Evolutionary conservation across 2,797 vertebrate species (phyloP).

Genomic region (Sebastolobus altivelis): DNA sequence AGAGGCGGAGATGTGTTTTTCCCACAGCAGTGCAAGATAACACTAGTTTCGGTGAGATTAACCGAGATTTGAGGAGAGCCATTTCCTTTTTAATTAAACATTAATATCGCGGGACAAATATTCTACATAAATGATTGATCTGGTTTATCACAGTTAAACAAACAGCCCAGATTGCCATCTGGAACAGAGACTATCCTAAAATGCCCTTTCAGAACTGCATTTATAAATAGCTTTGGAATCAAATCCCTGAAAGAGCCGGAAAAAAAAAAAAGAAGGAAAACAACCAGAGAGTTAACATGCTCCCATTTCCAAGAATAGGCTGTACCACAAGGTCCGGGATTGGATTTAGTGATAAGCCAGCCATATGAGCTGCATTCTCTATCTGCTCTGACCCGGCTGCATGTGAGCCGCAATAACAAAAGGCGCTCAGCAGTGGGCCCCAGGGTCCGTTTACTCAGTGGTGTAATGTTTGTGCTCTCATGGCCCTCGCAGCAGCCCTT

Average conservation of each 20-base stretch:
- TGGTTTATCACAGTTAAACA: conserved; percentile 60
- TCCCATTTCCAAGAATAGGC: conserved; percentile 70
- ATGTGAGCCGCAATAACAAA: conserved; percentile 81
- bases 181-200: conserved; percentile 52
- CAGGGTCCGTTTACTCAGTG: conserved; percentile 84
- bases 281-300: conserved; percentile 46
- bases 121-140: conserved; percentile 67
- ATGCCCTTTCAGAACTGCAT: conserved; percentile 56
- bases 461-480: conserved; percentile 86
- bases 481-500: conserved; percentile 80
- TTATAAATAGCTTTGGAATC: conserved; percentile 66
- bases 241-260: conserved; percentile 42
- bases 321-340: conserved; percentile 59
- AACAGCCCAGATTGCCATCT: conserved; percentile 56
- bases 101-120: conserved; percentile 64
- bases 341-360: conserved; percentile 79
- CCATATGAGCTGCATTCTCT: conserved; percentile 78
- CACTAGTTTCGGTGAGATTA: conserved; percentile 55
- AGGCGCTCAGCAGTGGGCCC: conserved; percentile 76
- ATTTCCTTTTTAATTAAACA: conserved; percentile 69
- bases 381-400: conserved; percentile 72
- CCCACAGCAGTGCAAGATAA: conserved; percentile 55
- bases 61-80: conserved; percentile 36
- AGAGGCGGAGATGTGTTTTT: conserved; percentile 40
- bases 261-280: conserved; percentile 40